A percentile compares a stretch with the other conserved stretches of the same genome.
These are phyloP conservation scores for Sinocyclocheilus grahami DNA, from an alignment of 2,113 vertebrate genomes.

Conservation along the genomic window DNA sequence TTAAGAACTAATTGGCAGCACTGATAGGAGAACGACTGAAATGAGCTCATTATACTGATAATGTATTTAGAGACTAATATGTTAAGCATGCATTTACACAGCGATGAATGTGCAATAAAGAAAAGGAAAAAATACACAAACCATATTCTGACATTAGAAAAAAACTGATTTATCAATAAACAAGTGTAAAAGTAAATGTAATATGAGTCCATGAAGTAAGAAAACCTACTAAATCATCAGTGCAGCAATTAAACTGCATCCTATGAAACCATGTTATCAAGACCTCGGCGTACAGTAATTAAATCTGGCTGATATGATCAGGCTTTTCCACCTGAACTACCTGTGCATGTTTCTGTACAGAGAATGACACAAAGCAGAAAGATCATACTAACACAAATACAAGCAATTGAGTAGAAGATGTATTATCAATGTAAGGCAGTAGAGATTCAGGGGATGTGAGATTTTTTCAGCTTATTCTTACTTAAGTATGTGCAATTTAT, in stretches of 20 bases:
- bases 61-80: conserved; percentile 11
- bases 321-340: not conserved
- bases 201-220: not conserved
- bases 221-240: not conserved
- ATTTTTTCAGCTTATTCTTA: not conserved
- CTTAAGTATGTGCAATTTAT: not conserved
- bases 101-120: not conserved
- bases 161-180: too few species aligned
- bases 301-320: not conserved
- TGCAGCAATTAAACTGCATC: not conserved
- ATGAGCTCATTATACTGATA: not conserved
- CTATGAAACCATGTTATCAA: not conserved
- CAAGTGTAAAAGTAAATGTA: not conserved
- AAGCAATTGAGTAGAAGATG: not conserved
- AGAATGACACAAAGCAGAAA: too few species aligned
- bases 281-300: not conserved
- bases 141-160: too few species aligned
- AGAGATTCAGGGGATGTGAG: not conserved
- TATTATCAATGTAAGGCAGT: not conserved
- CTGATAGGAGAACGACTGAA: not conserved
- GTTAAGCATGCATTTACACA: not conserved
- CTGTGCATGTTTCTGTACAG: not conserved
- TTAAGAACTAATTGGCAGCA: conserved; percentile 29
- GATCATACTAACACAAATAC: too few species aligned
- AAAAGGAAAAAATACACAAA: not conserved